These are phyloP conservation scores for Polypterus senegalus DNA, from an alignment of 2,113 vertebrate species.

Conservation along the genomic window DNA sequence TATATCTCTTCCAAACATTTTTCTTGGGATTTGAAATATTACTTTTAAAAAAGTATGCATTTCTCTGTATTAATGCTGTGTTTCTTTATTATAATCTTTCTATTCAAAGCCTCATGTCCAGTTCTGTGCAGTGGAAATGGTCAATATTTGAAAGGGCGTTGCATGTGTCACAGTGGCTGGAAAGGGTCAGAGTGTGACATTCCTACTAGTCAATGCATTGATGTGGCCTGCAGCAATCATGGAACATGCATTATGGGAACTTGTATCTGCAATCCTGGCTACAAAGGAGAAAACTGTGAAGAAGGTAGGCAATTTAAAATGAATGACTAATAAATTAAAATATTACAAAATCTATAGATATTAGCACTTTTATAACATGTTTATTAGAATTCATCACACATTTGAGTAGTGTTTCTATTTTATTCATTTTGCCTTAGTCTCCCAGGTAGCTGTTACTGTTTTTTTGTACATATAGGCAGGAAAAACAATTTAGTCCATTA, in stretches of 20 bases:
- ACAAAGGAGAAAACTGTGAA: constrained; percentile 95
- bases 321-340: too few species aligned
- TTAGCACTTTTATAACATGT: too few species aligned
- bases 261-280: constrained; percentile 92
- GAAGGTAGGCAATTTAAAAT: constrained; percentile 60
- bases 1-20: neutral
- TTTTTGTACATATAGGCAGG: too few species aligned
- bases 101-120: constrained; percentile 72
- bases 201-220: constrained; percentile 89
- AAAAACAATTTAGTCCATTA: too few species aligned
- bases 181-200: constrained; percentile 91
- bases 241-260: constrained; percentile 93
- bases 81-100: constrained; percentile 12
- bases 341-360: too few species aligned
- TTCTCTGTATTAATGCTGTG: neutral
- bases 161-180: constrained; percentile 95
- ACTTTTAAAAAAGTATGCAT: neutral
- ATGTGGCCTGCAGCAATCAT: constrained; percentile 77
- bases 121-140: constrained; percentile 95
- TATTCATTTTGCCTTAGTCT: too few species aligned
- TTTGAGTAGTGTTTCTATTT: too few species aligned
- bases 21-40: neutral
- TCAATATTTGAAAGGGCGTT: constrained; percentile 92
- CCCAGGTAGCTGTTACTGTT: too few species aligned
- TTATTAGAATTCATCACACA: too few species aligned